Evolutionary conservation across 2,797 vertebrate species (phyloP).

Genomic region (Eulemur rubriventer): DNA sequence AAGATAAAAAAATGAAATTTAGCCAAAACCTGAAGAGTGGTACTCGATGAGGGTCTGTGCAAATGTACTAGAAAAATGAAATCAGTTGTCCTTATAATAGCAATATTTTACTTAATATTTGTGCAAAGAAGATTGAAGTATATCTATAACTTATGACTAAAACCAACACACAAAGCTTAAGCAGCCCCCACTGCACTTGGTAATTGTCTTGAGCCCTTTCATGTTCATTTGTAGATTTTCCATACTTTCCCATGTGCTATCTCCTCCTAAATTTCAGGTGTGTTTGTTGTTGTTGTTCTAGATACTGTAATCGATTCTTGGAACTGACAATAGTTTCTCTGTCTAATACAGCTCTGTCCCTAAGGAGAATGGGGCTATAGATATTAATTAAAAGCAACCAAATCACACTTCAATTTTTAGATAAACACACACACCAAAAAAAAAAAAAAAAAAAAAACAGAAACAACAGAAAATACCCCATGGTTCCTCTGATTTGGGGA

Average conservation of each 20-base stretch:
- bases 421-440: not conserved
- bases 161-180: not conserved
- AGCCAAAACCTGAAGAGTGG: not conserved
- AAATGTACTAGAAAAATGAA: not conserved
- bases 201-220: not conserved
- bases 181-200: fast-evolving
- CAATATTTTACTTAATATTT: not conserved
- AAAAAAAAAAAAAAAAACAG: too few species aligned
- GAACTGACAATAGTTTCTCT: not conserved
- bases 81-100: too few species aligned
- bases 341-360: not conserved
- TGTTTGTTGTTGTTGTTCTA: not conserved
- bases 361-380: not conserved
- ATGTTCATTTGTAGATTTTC: not conserved
- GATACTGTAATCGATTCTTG: not conserved
- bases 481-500: not conserved
- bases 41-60: not conserved
- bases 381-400: not conserved
- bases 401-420: not conserved
- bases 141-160: not conserved
- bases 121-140: not conserved
- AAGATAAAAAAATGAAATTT: not conserved
- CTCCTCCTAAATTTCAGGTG: not conserved
- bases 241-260: not conserved
- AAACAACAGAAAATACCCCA: not conserved